These are phyloP conservation scores for Calameuta idolon DNA, from an alignment of 2,888 invertebrate genomes.

Conservation along the genomic window DNA sequence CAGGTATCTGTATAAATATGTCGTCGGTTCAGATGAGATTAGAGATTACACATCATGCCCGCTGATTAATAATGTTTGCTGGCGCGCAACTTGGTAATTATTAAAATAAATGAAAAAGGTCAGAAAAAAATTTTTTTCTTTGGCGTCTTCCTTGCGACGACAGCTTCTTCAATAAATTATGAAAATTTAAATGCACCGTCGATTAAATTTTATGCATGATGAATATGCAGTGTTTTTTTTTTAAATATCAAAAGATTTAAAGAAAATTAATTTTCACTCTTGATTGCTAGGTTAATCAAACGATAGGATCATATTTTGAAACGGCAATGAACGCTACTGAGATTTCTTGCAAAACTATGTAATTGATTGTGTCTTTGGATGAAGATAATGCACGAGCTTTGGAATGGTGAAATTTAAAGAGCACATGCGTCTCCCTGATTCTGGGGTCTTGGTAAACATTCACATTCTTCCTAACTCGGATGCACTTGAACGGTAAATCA, in stretches of 20 bases:
- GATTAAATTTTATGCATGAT: background rate
- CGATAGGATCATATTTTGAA: background rate
- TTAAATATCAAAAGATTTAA: background rate
- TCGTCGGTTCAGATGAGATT: background rate
- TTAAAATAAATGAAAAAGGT: background rate
- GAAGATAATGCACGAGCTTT: background rate
- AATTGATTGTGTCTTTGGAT: background rate
- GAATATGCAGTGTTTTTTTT: background rate
- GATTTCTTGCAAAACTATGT: background rate
- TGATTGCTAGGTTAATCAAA: background rate
- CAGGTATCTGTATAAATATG: background rate
- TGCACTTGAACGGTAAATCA: background rate
- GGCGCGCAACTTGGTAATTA: background rate
- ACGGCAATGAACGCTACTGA: background rate
- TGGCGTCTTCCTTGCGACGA: background rate
- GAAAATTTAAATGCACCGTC: background rate
- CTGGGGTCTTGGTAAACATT: background rate
- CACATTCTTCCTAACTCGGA: background rate
- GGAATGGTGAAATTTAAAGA: background rate
- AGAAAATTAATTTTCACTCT: background rate
- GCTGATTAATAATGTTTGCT: background rate
- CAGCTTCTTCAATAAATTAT: background rate
- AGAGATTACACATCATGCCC: background rate
- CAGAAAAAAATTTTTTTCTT: background rate
- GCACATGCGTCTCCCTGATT: background rate